Evolutionary conservation across 2,797 vertebrate species (phyloP).

Genomic region (Cynopterus sphinx): DNA sequence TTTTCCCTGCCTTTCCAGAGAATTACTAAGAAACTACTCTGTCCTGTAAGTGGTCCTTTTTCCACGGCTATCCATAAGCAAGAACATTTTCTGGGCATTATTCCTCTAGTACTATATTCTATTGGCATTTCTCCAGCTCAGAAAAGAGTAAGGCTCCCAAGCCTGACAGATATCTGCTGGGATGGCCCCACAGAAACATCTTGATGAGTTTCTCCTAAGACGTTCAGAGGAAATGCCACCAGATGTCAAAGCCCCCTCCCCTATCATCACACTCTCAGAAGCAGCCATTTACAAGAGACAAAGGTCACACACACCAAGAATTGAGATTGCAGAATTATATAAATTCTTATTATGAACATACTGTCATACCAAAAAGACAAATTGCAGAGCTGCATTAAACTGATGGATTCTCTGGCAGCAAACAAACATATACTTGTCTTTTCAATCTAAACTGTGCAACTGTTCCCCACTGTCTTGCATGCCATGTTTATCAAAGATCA

Average conservation of each 20-base stretch:
- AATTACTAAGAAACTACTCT: constrained; percentile 4
- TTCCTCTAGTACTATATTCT: background rate
- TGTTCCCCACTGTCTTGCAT: background rate
- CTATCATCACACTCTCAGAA: background rate
- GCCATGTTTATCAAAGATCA: constrained; percentile 40
- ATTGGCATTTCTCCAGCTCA: background rate
- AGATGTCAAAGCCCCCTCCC: background rate
- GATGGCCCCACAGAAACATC: background rate
- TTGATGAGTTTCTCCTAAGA: background rate
- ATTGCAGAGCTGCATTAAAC: background rate
- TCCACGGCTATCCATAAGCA: background rate
- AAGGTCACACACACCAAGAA: background rate
- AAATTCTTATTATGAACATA: background rate
- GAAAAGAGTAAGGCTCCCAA: background rate
- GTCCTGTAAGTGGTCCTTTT: background rate
- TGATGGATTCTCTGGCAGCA: constrained; percentile 42
- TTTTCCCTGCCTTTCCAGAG: constrained; percentile 43
- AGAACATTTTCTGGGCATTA: constrained; percentile 27
- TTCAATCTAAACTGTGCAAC: constrained; percentile 26
- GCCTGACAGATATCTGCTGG: background rate
- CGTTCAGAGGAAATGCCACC: background rate
- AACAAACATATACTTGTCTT: constrained; percentile 49
- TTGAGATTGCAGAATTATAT: constrained; percentile 10
- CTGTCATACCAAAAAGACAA: constrained; percentile 19
- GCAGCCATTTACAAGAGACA: background rate